These are phyloP conservation scores for Centropus unirufus DNA, from an alignment of 2,113 vertebrate species.

Conservation along the genomic window DNA sequence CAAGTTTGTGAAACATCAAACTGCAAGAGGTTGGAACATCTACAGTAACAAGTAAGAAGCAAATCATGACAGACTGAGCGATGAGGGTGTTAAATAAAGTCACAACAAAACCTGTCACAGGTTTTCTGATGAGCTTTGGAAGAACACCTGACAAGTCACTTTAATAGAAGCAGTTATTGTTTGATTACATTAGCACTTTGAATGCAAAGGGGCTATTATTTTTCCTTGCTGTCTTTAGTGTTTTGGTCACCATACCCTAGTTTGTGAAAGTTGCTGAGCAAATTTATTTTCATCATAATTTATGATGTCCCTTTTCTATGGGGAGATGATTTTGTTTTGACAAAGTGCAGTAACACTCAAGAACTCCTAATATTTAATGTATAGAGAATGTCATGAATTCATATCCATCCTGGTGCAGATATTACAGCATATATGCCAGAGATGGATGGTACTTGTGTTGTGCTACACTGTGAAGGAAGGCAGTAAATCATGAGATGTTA, in stretches of 20 bases:
- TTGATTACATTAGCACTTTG: not conserved
- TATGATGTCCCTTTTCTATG: not conserved
- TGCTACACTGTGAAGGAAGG: not conserved
- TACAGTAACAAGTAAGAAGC: not conserved
- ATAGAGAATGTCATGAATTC: constrained; percentile 41
- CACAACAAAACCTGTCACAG: constrained; percentile 36
- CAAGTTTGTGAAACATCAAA: constrained; percentile 16
- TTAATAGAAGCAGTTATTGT: constrained; percentile 26
- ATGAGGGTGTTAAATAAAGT: constrained; percentile 34
- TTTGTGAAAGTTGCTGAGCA: not conserved
- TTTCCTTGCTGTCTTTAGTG: not conserved
- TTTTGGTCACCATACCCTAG: not conserved
- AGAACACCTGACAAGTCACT: constrained; percentile 45
- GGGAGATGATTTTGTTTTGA: constrained; percentile 43
- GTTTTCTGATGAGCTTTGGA: constrained; percentile 45
- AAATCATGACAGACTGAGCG: constrained; percentile 29
- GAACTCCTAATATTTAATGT: constrained; percentile 3
- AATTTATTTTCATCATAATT: not conserved
- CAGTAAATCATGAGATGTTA: constrained; percentile 20
- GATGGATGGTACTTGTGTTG: not conserved
- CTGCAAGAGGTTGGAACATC: constrained; percentile 11
- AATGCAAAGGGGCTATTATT: not conserved
- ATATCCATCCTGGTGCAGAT: not conserved
- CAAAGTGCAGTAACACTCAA: not conserved
- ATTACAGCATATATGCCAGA: not conserved